A percentile compares a stretch with the other conserved stretches of the same genome.
These are phyloP conservation scores for Tor tambroides DNA, from an alignment of 2,113 vertebrate genomes.

Conservation along the genomic window DNA sequence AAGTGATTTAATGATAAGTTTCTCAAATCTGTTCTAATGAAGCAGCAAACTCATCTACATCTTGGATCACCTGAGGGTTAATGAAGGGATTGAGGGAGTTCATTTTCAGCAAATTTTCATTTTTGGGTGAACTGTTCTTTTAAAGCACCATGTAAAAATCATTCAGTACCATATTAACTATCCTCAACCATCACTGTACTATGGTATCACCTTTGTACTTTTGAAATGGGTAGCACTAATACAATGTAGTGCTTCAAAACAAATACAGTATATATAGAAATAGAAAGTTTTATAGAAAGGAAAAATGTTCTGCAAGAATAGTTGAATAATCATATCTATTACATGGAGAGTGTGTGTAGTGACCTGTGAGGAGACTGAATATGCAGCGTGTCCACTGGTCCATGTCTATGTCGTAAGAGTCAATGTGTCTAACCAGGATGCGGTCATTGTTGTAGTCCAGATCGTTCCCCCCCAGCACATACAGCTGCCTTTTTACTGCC, in stretches of 20 bases:
- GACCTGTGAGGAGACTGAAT: slow-evolving; percentile 92
- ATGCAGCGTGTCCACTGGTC: slow-evolving; percentile 96
- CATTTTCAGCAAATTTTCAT: background rate
- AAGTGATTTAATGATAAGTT: background rate
- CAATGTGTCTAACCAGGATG: slow-evolving; percentile 93
- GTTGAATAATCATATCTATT: background rate
- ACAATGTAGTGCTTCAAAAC: background rate
- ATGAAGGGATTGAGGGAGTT: background rate
- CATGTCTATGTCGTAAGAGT: slow-evolving; percentile 89
- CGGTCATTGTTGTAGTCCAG: slow-evolving; percentile 97
- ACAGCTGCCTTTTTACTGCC: slow-evolving; percentile 89
- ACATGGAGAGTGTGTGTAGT: slow-evolving; percentile 49
- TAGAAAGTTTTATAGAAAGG: background rate
- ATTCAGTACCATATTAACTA: background rate
- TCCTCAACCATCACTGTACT: background rate
- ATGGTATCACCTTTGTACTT: background rate
- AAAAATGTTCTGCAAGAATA: background rate
- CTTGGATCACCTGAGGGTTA: too few species aligned
- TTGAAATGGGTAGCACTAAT: background rate
- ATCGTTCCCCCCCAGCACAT: slow-evolving; percentile 93
- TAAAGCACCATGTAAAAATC: background rate
- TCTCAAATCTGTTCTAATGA: background rate
- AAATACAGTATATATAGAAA: background rate
- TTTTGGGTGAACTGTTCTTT: background rate
- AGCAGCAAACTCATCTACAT: background rate